Percentiles rank a stretch among this genome's conserved stretches.
These are phyloP conservation scores for Babyrousa celebensis DNA, from an alignment of 2,797 vertebrate species.

Conservation along the genomic window DNA sequence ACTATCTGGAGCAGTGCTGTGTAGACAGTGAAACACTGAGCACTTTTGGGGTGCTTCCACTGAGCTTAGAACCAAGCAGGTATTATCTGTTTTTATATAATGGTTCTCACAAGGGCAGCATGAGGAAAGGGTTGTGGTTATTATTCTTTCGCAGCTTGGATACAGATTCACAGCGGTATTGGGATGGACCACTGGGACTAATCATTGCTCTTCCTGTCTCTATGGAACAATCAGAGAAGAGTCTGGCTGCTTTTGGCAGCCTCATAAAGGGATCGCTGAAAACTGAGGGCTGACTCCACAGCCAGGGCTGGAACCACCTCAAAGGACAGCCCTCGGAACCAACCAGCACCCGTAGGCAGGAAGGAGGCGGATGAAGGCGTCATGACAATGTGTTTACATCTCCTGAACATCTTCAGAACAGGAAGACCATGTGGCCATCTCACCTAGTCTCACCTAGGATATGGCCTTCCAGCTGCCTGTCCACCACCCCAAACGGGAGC, in stretches of 20 bases:
- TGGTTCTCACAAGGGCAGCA: not conserved
- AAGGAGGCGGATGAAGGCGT: not conserved
- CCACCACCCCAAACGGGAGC: not conserved
- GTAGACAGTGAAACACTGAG: rapidly evolving
- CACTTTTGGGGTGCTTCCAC: rapidly evolving
- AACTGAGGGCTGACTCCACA: not conserved
- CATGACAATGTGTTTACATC: not conserved
- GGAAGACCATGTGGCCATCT: not conserved
- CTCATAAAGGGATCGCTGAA: not conserved
- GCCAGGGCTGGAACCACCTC: not conserved
- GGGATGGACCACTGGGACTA: rapidly evolving
- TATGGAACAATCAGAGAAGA: not conserved
- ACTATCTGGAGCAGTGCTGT: not conserved
- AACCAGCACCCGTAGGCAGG: not conserved
- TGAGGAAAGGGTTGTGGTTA: not conserved
- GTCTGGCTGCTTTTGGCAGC: not conserved
- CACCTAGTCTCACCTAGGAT: not conserved
- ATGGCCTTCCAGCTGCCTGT: not conserved
- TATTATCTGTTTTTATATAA: not conserved
- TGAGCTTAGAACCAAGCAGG: not conserved
- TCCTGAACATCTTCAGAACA: constrained; percentile 12
- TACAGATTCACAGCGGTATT: not conserved
- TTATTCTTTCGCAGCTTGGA: not conserved
- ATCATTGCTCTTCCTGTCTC: rapidly evolving
- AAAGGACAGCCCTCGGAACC: not conserved